phyloP scores from a whole-genome alignment of 1,140 invertebrate species.

The Drosophila suzukii region DNA sequence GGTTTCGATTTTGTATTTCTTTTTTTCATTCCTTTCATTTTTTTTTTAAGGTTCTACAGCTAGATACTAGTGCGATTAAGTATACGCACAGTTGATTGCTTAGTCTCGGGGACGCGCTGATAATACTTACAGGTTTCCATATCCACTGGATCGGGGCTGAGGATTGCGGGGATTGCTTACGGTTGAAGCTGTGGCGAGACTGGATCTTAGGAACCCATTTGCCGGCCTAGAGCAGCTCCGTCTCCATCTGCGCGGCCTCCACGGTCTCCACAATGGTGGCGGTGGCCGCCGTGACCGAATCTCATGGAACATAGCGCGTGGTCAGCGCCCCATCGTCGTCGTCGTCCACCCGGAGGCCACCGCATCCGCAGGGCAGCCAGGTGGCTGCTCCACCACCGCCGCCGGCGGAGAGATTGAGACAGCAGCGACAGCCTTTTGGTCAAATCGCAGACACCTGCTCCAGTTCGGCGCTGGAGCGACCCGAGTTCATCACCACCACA shows the following conservation, averaged over 20 bases:
- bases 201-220: conserved; percentile 61
- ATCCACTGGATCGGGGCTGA: conserved; percentile 5
- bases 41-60: conserved; percentile 29
- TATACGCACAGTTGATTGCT: conserved; percentile 68
- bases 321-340: conserved; percentile 77
- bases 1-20: conserved; percentile 21
- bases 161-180: conserved; percentile 25
- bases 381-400: conserved; percentile 13
- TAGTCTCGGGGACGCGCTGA: conserved; percentile 52
- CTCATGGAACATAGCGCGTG: conserved; percentile 80
- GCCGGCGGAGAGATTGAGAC: conserved; percentile 14
- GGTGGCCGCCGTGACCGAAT: conserved; percentile 79
- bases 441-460: conserved; percentile 84
- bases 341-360: conserved; percentile 54
- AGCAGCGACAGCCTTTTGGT: conserved; percentile 74
- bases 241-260: conserved; percentile 78
- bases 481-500: conserved; percentile 83
- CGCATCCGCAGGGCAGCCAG: conserved; percentile 55
- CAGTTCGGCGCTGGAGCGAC: conserved; percentile 81
- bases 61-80: conserved; percentile 65
- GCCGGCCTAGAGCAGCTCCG: conserved; percentile 64
- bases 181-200: conserved; percentile 6
- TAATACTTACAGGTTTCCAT: conserved; percentile 74
- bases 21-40: conserved; percentile 1
- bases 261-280: conserved; percentile 74